Percentiles rank a stretch among this genome's conserved stretches.
These are phyloP conservation scores for Pristionchus pacificus DNA, from an alignment of 1,140 invertebrate genomes.

Conservation along the genomic window DNA sequence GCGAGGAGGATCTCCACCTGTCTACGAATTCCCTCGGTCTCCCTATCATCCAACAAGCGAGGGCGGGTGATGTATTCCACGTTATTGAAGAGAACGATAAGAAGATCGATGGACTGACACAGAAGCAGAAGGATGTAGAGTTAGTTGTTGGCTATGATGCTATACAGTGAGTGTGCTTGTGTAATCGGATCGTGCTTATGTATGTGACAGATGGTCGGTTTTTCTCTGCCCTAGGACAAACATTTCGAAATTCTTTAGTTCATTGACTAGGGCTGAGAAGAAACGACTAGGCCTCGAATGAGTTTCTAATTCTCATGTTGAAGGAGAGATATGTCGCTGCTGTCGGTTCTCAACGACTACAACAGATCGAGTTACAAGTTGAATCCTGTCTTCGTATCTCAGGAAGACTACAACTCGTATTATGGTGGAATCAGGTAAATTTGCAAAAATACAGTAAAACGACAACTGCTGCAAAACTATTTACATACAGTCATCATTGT, in stretches of 20 bases:
- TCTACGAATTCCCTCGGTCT: constrained; percentile 53
- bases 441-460: too few species aligned
- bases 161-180: too few species aligned
- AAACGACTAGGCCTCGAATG: too few species aligned
- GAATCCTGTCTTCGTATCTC: constrained; percentile 45
- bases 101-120: constrained; percentile 37
- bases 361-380: constrained; percentile 54
- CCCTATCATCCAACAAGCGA: constrained; percentile 51
- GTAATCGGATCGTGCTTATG: too few species aligned
- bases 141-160: constrained; percentile 12
- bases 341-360: constrained; percentile 56
- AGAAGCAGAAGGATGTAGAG: constrained; percentile 22
- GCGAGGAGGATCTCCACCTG: constrained; percentile 35
- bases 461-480: too few species aligned
- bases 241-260: too few species aligned
- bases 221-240: too few species aligned
- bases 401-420: constrained; percentile 55
- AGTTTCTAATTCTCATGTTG: not conserved
- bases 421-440: constrained; percentile 52
- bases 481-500: too few species aligned
- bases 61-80: constrained; percentile 55
- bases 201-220: too few species aligned
- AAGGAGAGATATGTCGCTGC: constrained; percentile 50
- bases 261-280: too few species aligned
- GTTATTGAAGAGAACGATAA: constrained; percentile 56